These are phyloP conservation scores for Miniopterus natalensis DNA, from an alignment of 2,113 vertebrate genomes.

Conservation along the genomic window DNA sequence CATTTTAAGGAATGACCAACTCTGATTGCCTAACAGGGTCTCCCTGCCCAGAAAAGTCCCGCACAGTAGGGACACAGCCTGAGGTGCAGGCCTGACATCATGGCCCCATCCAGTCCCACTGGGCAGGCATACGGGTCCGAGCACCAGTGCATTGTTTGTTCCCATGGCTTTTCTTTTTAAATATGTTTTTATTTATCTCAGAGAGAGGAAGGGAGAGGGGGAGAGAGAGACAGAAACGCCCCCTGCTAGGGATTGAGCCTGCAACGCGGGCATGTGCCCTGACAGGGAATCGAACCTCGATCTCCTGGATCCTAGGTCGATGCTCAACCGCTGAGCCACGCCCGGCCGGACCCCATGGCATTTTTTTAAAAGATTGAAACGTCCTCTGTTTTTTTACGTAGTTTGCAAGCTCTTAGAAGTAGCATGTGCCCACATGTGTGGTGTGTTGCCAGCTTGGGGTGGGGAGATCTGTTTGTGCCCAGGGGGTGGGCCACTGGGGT, in stretches of 20 bases:
- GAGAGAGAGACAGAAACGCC: no score
- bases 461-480: background rate
- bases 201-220: no score
- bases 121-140: background rate
- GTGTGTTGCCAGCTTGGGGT: no score
- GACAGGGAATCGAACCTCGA: no score
- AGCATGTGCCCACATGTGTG: background rate
- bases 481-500: background rate
- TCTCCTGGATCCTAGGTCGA: no score
- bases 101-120: accelerated
- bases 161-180: background rate
- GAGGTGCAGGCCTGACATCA: accelerated
- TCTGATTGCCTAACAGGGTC: accelerated
- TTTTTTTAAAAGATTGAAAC: background rate
- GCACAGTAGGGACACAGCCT: accelerated
- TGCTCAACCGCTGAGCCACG: no score
- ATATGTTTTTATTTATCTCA: no score
- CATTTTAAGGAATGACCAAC: accelerated
- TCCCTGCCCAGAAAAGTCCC: background rate
- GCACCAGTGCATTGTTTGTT: accelerated
- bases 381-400: no score
- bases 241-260: no score
- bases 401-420: background rate
- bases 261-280: no score
- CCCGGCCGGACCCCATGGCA: no score